phyloP scores from a whole-genome alignment of 2,888 invertebrate species.

The Agonopterix alstromeriana region DNA sequence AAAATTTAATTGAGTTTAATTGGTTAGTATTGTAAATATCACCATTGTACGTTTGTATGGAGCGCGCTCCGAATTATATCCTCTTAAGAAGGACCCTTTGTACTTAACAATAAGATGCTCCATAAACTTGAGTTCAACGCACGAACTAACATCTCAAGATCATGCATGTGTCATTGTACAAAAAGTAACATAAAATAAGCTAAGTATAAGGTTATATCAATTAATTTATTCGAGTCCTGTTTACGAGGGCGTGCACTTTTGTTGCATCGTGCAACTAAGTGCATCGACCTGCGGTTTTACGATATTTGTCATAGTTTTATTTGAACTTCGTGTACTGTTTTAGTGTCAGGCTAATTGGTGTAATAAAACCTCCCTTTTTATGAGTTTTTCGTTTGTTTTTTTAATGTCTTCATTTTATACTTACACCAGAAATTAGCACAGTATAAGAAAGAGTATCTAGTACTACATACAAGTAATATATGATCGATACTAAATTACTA shows the following conservation, averaged over 20 bases:
- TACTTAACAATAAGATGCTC: constrained; percentile 5
- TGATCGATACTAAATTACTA: no score
- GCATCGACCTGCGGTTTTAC: constrained; percentile 1
- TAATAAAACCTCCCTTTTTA: constrained; percentile 2
- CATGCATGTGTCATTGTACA: no score
- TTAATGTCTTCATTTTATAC: no score
- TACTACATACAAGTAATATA: no score
- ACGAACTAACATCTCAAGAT: neutral
- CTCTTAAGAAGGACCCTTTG: no score
- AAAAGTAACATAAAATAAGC: no score
- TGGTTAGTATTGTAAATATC: no score
- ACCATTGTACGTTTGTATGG: no score
- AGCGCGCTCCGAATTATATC: no score
- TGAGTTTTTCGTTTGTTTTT: neutral
- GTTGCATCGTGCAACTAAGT: neutral
- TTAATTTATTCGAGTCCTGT: constrained; percentile 1
- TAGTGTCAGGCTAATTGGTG: constrained; percentile 5
- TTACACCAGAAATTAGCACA: no score
- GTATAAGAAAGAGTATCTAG: no score
- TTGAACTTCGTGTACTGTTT: constrained; percentile 2
- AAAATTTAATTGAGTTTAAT: no score
- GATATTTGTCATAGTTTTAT: constrained; percentile 4
- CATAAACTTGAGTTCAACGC: neutral
- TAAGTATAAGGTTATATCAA: neutral
- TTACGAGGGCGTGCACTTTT: constrained; percentile 1